Evolutionary conservation across 2,113 vertebrate species (phyloP).

Genomic region (Hippocampus comes): DNA sequence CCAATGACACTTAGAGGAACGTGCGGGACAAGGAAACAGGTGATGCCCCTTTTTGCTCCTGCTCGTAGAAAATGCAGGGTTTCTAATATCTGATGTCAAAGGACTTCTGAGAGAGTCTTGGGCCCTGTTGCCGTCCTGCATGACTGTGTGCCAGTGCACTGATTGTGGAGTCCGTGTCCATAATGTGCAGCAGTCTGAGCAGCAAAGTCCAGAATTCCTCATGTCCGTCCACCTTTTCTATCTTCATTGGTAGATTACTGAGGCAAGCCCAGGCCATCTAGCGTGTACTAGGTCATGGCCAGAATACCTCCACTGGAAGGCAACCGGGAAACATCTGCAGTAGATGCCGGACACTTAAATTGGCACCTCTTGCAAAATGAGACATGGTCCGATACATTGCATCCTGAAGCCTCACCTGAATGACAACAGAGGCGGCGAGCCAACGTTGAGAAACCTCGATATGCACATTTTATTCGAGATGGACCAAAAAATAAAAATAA

Average conservation of each 20-base stretch:
- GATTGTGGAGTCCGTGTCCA: neutral
- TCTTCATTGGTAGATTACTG: too few relatives aligned
- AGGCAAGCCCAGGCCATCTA: too few relatives aligned
- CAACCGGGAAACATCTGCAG: too few relatives aligned
- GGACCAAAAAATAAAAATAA: too few relatives aligned
- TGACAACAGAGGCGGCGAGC: too few relatives aligned
- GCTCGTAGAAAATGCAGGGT: neutral
- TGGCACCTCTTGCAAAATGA: too few relatives aligned
- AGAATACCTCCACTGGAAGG: too few relatives aligned
- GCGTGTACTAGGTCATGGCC: too few relatives aligned
- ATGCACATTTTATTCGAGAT: neutral
- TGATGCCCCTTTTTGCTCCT: slow-evolving; percentile 17
- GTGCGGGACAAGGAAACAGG: slow-evolving; percentile 12
- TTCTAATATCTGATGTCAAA: neutral
- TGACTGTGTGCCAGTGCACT: neutral
- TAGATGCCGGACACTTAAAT: too few relatives aligned
- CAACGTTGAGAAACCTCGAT: too few relatives aligned
- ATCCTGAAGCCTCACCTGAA: too few relatives aligned
- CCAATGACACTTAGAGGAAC: slow-evolving; percentile 35
- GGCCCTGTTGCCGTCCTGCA: neutral
- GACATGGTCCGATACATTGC: too few relatives aligned
- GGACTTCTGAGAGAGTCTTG: neutral
- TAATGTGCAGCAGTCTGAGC: neutral
- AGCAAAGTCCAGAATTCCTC: neutral
- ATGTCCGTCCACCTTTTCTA: neutral